Conservation (phyloP, 1,140 invertebrate species). For the Zaprionus camerounensis region DNA sequence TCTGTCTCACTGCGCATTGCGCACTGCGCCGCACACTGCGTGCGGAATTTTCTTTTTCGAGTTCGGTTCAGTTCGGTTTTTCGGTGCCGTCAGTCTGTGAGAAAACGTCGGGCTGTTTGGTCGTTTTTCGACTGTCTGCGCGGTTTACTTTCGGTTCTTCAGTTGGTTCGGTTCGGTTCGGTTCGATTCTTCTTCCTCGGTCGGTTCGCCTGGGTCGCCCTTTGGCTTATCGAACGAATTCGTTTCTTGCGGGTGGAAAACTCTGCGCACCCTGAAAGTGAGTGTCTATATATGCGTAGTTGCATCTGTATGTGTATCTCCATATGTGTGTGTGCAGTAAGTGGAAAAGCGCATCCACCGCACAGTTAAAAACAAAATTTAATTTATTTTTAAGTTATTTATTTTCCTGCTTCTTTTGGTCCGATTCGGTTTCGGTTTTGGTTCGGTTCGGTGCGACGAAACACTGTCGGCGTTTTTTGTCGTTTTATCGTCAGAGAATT, state of each 20-base stretch:
- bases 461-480: slow-evolving; percentile 60
- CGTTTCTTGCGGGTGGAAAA: slow-evolving; percentile 69
- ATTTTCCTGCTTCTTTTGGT: slow-evolving; percentile 36
- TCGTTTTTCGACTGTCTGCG: slow-evolving; percentile 36
- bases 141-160: slow-evolving; percentile 36
- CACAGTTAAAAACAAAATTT: slow-evolving; percentile 63
- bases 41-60: slow-evolving; percentile 78
- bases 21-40: slow-evolving; percentile 59
- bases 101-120: slow-evolving; percentile 74
- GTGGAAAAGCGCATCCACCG: slow-evolving; percentile 59
- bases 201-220: slow-evolving; percentile 9
- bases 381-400: slow-evolving; percentile 81
- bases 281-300: slow-evolving; percentile 44
- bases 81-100: slow-evolving; percentile 70
- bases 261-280: slow-evolving; percentile 55
- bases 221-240: slow-evolving; percentile 60
- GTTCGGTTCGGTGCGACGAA: slow-evolving; percentile 18
- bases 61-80: slow-evolving; percentile 54
- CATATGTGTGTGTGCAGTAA: slow-evolving; percentile 41
- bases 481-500: slow-evolving; percentile 56
- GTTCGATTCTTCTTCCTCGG: neutral
- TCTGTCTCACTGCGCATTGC: slow-evolving; percentile 59
- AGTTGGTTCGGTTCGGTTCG: slow-evolving; percentile 3
- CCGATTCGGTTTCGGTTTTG: neutral
- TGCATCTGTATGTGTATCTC: slow-evolving; percentile 23